phyloP scores from a whole-genome alignment of 2,888 invertebrate genomes.

The Drosophila kuntzei region DNA sequence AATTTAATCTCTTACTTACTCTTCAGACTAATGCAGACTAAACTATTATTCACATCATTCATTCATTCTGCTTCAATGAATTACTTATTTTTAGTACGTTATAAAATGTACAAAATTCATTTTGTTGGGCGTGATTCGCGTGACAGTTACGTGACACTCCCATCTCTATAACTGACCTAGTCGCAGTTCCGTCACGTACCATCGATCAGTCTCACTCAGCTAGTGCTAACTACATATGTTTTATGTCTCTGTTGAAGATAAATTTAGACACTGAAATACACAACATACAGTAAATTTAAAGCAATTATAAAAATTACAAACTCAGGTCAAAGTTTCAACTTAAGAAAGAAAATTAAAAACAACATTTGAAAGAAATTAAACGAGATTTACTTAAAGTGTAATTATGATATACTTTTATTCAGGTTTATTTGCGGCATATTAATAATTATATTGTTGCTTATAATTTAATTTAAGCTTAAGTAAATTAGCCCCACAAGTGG shows the following conservation, averaged over 20 bases:
- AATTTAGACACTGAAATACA: slow-evolving; percentile 12
- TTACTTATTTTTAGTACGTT: not conserved
- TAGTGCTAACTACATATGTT: slow-evolving; percentile 22
- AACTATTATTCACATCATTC: not conserved
- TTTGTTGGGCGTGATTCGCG: slow-evolving; percentile 47
- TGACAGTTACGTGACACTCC: slow-evolving; percentile 51
- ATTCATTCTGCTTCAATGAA: not conserved
- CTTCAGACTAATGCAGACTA: not conserved
- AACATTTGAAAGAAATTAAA: not conserved
- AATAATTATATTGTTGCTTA: not conserved
- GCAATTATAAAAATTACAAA: not conserved
- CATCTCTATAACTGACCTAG: slow-evolving; percentile 36
- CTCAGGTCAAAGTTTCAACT: not conserved
- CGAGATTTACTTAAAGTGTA: not conserved
- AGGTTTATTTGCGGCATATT: slow-evolving; percentile 3
- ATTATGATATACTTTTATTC: slow-evolving; percentile 1
- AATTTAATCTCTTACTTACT: not conserved
- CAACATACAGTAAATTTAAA: not conserved
- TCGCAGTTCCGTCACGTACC: slow-evolving; percentile 60
- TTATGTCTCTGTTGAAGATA: slow-evolving; percentile 24
- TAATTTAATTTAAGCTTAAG: not conserved
- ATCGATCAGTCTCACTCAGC: slow-evolving; percentile 26
- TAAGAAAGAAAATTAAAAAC: not conserved
- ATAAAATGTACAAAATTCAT: slow-evolving; percentile 3
- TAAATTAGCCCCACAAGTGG: slow-evolving; percentile 44